Evolutionary conservation across 2,113 vertebrate species (phyloP).

Genomic region (Canis aureus): DNA sequence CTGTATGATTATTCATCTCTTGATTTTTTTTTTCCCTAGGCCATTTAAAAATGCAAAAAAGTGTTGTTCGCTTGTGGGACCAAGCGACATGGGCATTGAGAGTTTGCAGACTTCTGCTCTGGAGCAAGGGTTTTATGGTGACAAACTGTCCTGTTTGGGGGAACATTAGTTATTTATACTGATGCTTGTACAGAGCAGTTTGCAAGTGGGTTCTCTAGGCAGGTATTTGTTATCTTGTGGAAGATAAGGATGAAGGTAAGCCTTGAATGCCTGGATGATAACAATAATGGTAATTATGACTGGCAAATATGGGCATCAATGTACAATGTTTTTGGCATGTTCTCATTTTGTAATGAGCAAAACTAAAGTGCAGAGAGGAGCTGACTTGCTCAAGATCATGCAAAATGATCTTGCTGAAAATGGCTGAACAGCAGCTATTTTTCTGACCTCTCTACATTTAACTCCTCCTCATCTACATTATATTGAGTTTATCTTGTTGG

Average conservation of each 20-base stretch:
- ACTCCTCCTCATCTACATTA: neutral
- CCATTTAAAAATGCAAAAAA: neutral
- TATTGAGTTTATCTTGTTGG: neutral
- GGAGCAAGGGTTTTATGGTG: neutral
- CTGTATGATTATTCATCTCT: neutral
- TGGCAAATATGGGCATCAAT: neutral
- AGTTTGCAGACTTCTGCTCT: neutral
- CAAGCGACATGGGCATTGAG: neutral
- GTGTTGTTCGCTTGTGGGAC: neutral
- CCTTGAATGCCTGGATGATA: neutral
- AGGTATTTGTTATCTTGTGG: neutral
- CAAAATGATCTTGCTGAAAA: too few species aligned
- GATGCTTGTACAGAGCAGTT: neutral
- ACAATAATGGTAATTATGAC: neutral
- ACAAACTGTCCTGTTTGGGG: neutral
- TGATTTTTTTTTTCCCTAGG: neutral
- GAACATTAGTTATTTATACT: neutral
- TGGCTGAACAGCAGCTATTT: neutral
- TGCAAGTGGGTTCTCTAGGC: neutral
- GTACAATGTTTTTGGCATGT: neutral
- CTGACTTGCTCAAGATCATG: neutral
- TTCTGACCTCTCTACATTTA: neutral
- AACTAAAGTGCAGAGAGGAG: neutral
- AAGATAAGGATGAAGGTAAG: neutral
- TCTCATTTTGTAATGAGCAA: constrained; percentile 16